phyloP scores from a whole-genome alignment of 1,140 invertebrate species.

The Diachasmimorpha longicaudata region DNA sequence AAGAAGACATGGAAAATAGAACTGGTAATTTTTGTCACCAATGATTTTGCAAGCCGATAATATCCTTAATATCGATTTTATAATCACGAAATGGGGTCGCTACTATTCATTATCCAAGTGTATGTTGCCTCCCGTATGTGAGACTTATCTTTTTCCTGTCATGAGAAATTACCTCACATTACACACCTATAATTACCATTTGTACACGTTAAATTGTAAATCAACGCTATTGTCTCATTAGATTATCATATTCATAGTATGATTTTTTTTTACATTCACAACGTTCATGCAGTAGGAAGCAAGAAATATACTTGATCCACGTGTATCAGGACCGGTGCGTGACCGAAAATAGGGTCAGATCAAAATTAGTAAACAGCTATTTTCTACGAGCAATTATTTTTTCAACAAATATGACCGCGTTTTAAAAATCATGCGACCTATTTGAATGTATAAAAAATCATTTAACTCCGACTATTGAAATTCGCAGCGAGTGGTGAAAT shows the following conservation, averaged over 20 bases:
- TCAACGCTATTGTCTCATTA: not conserved
- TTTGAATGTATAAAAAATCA: not conserved
- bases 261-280: not conserved
- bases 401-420: conserved; percentile 10
- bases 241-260: not conserved
- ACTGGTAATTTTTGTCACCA: not conserved
- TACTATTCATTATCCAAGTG: conserved; percentile 35
- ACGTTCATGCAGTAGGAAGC: not conserved
- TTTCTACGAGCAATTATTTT: conserved; percentile 21
- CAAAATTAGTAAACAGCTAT: conserved; percentile 12
- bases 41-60: conserved; percentile 35
- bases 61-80: conserved; percentile 44
- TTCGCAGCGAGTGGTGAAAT: not conserved
- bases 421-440: not conserved
- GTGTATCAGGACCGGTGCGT: conserved; percentile 5
- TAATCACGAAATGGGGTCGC: conserved; percentile 45
- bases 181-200: conserved; percentile 16
- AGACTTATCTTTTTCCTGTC: conserved; percentile 7
- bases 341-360: conserved; percentile 11
- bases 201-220: not conserved
- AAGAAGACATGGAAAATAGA: conserved; percentile 18
- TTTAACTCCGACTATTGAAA: no score
- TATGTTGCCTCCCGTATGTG: conserved; percentile 11
- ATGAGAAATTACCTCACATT: conserved; percentile 19
- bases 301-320: not conserved